phyloP scores from a whole-genome alignment of 1,140 invertebrate species.

The Drosophila lacertosa region DNA sequence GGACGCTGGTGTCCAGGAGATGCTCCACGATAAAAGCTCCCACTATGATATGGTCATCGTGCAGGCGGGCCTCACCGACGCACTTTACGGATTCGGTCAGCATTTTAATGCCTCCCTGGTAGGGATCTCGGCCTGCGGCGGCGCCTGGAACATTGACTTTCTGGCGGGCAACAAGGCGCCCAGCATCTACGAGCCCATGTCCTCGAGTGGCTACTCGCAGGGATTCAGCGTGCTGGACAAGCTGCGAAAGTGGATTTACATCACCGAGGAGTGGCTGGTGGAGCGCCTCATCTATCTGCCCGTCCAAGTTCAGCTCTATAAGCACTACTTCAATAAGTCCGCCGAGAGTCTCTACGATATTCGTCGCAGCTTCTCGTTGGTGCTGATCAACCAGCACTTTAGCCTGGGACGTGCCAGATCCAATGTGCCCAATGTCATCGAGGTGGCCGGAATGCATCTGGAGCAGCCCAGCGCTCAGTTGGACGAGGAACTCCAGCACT shows the following conservation, averaged over 20 bases:
- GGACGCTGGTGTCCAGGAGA: slow-evolving; percentile 49
- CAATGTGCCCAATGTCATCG: slow-evolving; percentile 73
- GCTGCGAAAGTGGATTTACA: slow-evolving; percentile 74
- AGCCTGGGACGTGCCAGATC: slow-evolving; percentile 64
- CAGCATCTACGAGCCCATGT: slow-evolving; percentile 76
- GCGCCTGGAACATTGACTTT: slow-evolving; percentile 66
- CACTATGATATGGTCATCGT: slow-evolving; percentile 68
- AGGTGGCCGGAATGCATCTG: slow-evolving; percentile 86
- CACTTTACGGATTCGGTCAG: slow-evolving; percentile 63
- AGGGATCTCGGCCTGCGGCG: slow-evolving; percentile 58
- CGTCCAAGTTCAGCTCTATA: slow-evolving; percentile 65
- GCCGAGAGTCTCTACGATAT: slow-evolving; percentile 41
- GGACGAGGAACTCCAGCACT: slow-evolving; percentile 72
- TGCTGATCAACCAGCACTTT: slow-evolving; percentile 76
- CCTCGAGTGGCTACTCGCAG: slow-evolving; percentile 57
- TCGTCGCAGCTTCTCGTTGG: slow-evolving; percentile 56
- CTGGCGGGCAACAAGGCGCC: slow-evolving; percentile 67
- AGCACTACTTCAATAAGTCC: slow-evolving; percentile 57
- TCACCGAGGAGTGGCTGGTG: slow-evolving; percentile 57
- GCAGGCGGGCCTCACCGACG: slow-evolving; percentile 61
- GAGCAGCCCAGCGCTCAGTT: slow-evolving; percentile 74
- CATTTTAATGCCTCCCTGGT: slow-evolving; percentile 67
- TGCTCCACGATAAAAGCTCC: slow-evolving; percentile 40
- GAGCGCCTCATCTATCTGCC: slow-evolving; percentile 55
- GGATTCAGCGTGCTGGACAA: slow-evolving; percentile 82